Percentiles rank a stretch among this genome's conserved stretches.
Evolutionary conservation across 2,888 invertebrate genomes (phyloP).

Genomic region (Microctonus hyperodae): DNA sequence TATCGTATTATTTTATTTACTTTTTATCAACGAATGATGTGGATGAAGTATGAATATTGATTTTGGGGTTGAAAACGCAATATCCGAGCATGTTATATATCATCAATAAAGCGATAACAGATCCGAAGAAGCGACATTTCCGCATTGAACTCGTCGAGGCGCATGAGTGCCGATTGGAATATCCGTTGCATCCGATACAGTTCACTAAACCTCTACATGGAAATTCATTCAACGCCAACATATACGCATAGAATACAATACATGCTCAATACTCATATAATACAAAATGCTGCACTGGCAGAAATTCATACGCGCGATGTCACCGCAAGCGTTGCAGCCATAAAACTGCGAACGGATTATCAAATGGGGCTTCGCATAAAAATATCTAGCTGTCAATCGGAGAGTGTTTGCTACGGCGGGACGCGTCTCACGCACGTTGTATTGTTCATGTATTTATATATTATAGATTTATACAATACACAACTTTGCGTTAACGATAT

Average conservation of each 20-base stretch:
- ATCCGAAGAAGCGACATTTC: slow-evolving; percentile 14
- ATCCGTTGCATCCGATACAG: slow-evolving; percentile 12
- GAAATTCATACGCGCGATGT: slow-evolving; percentile 49
- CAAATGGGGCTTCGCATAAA: slow-evolving; percentile 60
- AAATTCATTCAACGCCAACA: neutral
- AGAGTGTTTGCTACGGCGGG: slow-evolving; percentile 34
- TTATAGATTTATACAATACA: no score
- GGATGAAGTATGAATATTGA: neutral
- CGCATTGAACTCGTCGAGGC: slow-evolving; percentile 13
- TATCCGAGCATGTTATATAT: neutral
- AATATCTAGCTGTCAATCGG: slow-evolving; percentile 58
- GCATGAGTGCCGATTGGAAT: slow-evolving; percentile 11
- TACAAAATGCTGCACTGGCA: slow-evolving; percentile 8
- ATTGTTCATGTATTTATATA: no score
- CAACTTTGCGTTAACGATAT: slow-evolving; percentile 15
- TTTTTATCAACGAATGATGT: neutral
- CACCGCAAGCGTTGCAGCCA: slow-evolving; percentile 51
- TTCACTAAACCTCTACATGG: slow-evolving; percentile 8
- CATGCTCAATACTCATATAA: neutral
- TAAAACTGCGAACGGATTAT: slow-evolving; percentile 59
- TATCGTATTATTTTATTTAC: no score
- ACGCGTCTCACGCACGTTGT: slow-evolving; percentile 15
- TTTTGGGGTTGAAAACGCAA: neutral
- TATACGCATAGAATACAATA: neutral
- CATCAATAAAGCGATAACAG: slow-evolving; percentile 1